Conservation (phyloP, 2,888 invertebrate genomes). For the Branchellion lobata region DNA sequence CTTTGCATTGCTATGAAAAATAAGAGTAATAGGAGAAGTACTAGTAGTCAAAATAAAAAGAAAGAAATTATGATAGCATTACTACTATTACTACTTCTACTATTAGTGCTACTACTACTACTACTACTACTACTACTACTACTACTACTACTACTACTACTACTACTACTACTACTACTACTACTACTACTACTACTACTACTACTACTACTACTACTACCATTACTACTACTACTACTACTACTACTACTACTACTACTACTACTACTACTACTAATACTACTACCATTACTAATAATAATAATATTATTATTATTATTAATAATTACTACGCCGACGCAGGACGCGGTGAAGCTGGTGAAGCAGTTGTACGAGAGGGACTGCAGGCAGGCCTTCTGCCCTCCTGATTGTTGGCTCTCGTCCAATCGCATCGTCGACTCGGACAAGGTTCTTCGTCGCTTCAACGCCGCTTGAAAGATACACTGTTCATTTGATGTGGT, state of each 20-base stretch:
- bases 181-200: conserved; percentile 9
- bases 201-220: conserved; percentile 13
- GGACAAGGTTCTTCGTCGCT: conserved; percentile 59
- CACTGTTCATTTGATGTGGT: not conserved
- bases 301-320: conserved; percentile 3
- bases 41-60: too few species aligned
- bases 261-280: too few species aligned
- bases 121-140: conserved; percentile 9
- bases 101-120: conserved; percentile 4
- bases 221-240: conserved; percentile 11
- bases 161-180: conserved; percentile 9
- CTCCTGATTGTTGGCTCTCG: conserved; percentile 72
- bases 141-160: conserved; percentile 9
- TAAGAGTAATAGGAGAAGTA: too few species aligned
- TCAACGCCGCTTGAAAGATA: not conserved
- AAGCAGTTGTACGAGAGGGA: conserved; percentile 83
- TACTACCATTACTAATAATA: too few species aligned
- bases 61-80: too few species aligned
- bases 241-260: conserved; percentile 17
- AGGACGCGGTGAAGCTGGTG: conserved; percentile 74
- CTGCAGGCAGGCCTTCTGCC: conserved; percentile 76
- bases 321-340: too few species aligned
- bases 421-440: conserved; percentile 61
- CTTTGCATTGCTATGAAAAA: too few species aligned
- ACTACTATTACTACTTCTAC: too few species aligned